These are phyloP conservation scores for Colostygia pectinataria DNA, from an alignment of 2,888 invertebrate genomes.

Conservation along the genomic window DNA sequence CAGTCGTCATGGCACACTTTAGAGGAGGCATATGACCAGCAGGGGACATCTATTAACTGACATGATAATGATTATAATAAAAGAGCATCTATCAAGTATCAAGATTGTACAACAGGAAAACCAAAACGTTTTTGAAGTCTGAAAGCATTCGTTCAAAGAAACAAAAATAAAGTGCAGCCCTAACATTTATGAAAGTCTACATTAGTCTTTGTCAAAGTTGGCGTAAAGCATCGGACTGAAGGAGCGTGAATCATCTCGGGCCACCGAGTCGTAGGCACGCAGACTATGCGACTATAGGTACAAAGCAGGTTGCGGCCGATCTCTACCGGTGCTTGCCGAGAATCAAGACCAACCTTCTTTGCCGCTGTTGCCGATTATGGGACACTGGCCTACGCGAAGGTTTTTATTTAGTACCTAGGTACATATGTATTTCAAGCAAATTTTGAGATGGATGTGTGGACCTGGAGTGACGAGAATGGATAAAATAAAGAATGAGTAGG, in stretches of 20 bases:
- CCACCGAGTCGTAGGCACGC: conserved; percentile 53
- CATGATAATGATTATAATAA: no score
- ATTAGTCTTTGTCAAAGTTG: conserved; percentile 47
- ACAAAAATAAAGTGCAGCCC: conserved; percentile 15
- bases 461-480: no score
- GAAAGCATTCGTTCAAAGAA: background rate
- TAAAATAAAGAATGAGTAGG: no score
- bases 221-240: conserved; percentile 45
- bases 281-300: conserved; percentile 2
- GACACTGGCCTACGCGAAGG: no score
- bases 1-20: no score
- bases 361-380: no score
- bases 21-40: no score
- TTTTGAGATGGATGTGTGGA: no score
- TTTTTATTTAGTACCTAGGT: no score
- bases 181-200: conserved; percentile 37
- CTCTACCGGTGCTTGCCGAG: background rate
- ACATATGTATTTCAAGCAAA: no score
- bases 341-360: background rate
- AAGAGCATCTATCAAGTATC: background rate
- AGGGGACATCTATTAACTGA: no score
- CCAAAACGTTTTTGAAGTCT: background rate
- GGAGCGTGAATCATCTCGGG: conserved; percentile 53
- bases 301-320: background rate
- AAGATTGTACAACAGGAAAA: background rate